phyloP scores from a whole-genome alignment of 2,888 invertebrate species.

The Dasysyrphus albostriatus region DNA sequence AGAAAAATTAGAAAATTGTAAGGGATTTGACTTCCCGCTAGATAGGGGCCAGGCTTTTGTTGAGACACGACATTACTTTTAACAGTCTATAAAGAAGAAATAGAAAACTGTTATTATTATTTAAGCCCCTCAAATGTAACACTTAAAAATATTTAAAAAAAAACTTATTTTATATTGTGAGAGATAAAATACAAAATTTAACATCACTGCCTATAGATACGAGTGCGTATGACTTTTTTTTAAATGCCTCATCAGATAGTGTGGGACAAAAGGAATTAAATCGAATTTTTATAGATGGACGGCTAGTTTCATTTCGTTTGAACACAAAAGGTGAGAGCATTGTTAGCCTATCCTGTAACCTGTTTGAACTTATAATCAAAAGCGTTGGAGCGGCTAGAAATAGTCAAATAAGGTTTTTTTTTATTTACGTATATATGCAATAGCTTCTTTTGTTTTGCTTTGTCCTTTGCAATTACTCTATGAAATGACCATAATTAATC shows the following conservation, averaged over 20 bases:
- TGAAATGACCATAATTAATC: conserved; percentile 76
- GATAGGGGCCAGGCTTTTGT: too few relatives aligned
- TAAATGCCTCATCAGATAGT: not conserved
- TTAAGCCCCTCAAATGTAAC: too few relatives aligned
- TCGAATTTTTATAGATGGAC: conserved; percentile 61
- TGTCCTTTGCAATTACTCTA: conserved; percentile 74
- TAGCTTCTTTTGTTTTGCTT: conserved; percentile 58
- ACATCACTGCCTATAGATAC: not conserved
- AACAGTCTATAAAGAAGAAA: too few relatives aligned
- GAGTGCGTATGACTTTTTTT: not conserved
- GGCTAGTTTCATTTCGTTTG: conserved; percentile 46
- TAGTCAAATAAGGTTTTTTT: conserved; percentile 43
- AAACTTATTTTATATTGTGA: too few relatives aligned
- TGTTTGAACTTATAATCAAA: conserved; percentile 5
- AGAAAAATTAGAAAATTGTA: too few relatives aligned
- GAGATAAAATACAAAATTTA: not conserved
- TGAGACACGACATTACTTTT: too few relatives aligned
- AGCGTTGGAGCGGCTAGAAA: conserved; percentile 41
- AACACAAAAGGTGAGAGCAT: conserved; percentile 35
- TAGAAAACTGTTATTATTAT: too few relatives aligned
- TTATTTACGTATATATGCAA: not conserved
- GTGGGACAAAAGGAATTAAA: not conserved
- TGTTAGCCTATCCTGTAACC: conserved; percentile 12
- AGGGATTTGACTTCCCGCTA: too few relatives aligned
- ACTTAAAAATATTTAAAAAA: too few relatives aligned